Evolutionary conservation across 2,888 invertebrate species (phyloP).

Genomic region (Tromatobia lineatoria): DNA sequence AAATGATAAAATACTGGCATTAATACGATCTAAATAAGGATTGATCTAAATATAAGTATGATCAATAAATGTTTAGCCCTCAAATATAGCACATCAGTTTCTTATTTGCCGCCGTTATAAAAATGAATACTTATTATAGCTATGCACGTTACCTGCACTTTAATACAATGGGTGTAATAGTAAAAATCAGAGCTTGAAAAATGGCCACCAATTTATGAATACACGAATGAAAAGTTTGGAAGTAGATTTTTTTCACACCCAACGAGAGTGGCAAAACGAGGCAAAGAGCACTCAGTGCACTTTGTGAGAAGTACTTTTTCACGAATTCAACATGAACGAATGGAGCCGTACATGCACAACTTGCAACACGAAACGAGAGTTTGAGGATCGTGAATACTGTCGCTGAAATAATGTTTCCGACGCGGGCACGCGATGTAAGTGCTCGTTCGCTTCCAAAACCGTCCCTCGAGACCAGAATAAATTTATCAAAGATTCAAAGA

Average conservation of each 20-base stretch:
- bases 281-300: conserved; percentile 33
- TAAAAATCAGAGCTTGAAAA: conserved; percentile 1
- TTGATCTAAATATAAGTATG: not conserved
- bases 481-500: conserved; percentile 53
- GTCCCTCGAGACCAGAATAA: conserved; percentile 23
- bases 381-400: conserved; percentile 25
- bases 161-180: not conserved
- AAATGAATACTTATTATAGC: conserved; percentile 11
- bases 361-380: conserved; percentile 25
- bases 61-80: not conserved
- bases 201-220: conserved; percentile 40
- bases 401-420: conserved; percentile 42
- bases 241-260: conserved; percentile 23
- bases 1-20: not conserved
- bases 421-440: conserved; percentile 22
- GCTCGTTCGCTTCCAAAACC: conserved; percentile 26
- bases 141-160: not conserved
- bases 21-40: not conserved
- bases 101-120: not conserved
- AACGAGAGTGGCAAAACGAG: conserved; percentile 12
- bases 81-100: not conserved
- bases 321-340: conserved; percentile 14
- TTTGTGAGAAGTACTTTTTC: conserved; percentile 30
- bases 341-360: conserved; percentile 20
- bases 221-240: conserved; percentile 39